These are phyloP conservation scores for Perithous albicinctus DNA, from an alignment of 2,888 invertebrate species.

Conservation along the genomic window DNA sequence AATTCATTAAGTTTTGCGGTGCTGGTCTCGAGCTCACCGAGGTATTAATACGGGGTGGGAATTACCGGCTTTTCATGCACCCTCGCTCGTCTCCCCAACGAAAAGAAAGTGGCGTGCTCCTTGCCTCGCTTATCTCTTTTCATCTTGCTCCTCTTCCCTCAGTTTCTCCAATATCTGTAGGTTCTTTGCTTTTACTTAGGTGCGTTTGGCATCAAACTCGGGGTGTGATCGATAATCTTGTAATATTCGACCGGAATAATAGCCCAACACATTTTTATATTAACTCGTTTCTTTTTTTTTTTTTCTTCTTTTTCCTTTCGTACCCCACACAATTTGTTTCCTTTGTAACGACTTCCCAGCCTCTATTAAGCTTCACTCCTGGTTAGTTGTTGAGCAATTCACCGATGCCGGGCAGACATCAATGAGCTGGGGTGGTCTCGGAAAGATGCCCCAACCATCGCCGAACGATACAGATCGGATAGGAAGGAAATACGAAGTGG, in stretches of 20 bases:
- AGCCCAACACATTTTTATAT: constrained; percentile 34
- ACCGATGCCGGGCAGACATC: constrained; percentile 8
- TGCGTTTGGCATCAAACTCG: constrained; percentile 24
- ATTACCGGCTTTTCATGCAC: constrained; percentile 82
- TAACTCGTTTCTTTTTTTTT: constrained; percentile 16
- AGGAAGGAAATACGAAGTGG: constrained; percentile 65
- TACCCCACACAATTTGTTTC: not conserved
- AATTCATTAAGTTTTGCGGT: constrained; percentile 84
- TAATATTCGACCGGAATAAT: constrained; percentile 62
- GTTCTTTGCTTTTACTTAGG: constrained; percentile 58
- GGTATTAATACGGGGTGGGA: constrained; percentile 83
- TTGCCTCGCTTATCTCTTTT: constrained; percentile 68
- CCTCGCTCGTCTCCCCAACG: constrained; percentile 61
- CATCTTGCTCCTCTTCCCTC: constrained; percentile 67
- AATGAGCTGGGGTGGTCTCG: constrained; percentile 21
- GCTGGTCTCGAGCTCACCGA: constrained; percentile 67
- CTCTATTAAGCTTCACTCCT: not conserved
- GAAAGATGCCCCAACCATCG: constrained; percentile 65
- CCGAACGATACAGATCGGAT: constrained; percentile 80
- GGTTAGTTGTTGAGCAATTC: constrained; percentile 7
- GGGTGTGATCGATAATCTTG: constrained; percentile 56
- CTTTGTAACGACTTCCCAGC: not conserved
- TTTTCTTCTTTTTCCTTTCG: too few relatives aligned
- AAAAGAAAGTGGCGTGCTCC: constrained; percentile 44
- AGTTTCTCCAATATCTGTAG: constrained; percentile 55